Base-by-base conservation (phyloP, 1,140 invertebrate genomes). In the Anthonomus grandis region DNA sequence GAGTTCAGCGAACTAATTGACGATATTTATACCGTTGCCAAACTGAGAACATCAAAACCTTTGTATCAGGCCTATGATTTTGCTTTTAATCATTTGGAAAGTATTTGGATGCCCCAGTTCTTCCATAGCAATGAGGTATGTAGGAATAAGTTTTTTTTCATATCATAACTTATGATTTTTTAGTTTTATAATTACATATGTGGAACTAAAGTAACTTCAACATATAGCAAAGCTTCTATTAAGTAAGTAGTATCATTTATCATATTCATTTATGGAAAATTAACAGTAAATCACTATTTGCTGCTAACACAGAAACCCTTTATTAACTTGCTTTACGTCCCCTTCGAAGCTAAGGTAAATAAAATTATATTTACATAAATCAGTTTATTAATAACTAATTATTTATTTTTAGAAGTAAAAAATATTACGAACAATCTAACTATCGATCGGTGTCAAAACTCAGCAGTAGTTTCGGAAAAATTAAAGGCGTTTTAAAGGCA, bases 61-160 rank as follows among this genome's bases (percentile, higher is more conserved):
- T 70, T 93, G 12, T 93, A 88, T 69, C 81, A 89, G 75, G 89
- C 90, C 0, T 90, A 91, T 69, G 86, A 92, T 68, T 83, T 89
- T 75, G 86, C 86, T 2, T 90, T 90, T 69, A 78, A 82, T 25
- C 69, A 86, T 1, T 75, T 94, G 53, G 90, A 93, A 73, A 83
- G 83, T 57, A 81, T 82, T 56, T 88, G 87, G 74, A 77, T 90
- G 51, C 86, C 88, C 21, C 78, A 84, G 61, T 93, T 92, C 75
- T 83, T 90, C 73, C 87, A 90, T 65, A 90, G 89, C 71, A 86
- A 88, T 73, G 84, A 90, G 75, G 88, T 91, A 76, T 19, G 25
- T 13, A 25, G n/a, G 13, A 22, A 44, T 21, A 18, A 23, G n/a
- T 53, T 45, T 23, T 27, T 1, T 4, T 38, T 9, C n/a, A 5